Conservation (phyloP, 1,140 invertebrate species). For the Achatina immaculata region DNA sequence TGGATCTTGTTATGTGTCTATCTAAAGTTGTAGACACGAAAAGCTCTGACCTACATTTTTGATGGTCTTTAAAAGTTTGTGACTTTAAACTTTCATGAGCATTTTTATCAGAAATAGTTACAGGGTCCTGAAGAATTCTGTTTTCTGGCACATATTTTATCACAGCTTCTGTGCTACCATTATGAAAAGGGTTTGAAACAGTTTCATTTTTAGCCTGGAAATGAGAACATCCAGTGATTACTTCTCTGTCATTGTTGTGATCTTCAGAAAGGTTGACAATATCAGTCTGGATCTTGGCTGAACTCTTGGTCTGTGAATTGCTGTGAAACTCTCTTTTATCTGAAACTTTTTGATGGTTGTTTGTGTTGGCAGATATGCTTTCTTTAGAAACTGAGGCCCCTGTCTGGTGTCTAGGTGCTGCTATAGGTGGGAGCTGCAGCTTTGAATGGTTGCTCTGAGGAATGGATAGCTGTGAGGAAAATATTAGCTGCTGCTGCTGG, state of each 20-base stretch:
- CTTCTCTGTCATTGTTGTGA: no score
- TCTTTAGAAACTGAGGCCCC: background rate
- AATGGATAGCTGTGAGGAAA: background rate
- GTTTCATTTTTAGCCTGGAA: background rate
- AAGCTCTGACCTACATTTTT: no score
- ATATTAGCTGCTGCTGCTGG: background rate
- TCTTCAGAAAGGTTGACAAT: no score
- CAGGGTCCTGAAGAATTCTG: background rate
- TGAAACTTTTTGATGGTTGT: background rate
- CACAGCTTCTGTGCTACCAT: background rate
- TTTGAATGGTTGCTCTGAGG: background rate
- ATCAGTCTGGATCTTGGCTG: no score
- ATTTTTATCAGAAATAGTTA: no score
- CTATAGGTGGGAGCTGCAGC: background rate
- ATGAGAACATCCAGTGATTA: background rate
- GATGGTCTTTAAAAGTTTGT: no score
- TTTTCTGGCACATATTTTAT: background rate
- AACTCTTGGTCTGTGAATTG: background rate
- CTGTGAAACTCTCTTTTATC: background rate
- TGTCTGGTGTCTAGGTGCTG: conserved; percentile 5
- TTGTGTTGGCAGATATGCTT: background rate
- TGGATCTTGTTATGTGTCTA: background rate
- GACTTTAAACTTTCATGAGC: no score
- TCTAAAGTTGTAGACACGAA: background rate
- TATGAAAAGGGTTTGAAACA: background rate